Percentiles rank a stretch among this genome's conserved stretches.
phyloP scores from a whole-genome alignment of 2,113 vertebrate species.

The Myanophis thanlyinensis region DNA sequence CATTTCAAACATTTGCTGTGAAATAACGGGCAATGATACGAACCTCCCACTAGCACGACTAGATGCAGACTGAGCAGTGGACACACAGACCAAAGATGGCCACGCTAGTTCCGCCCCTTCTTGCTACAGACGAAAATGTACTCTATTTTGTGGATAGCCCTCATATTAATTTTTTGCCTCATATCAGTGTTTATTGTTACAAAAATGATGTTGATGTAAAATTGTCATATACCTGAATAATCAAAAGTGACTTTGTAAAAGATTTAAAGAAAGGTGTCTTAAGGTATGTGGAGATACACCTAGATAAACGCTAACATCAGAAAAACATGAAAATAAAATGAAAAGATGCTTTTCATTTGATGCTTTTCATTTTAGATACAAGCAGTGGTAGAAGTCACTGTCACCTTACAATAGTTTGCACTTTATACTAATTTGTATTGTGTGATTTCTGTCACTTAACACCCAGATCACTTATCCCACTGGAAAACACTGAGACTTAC shows the following conservation, averaged over 20 bases:
- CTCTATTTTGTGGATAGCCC: too few relatives aligned
- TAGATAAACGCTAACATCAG: not conserved
- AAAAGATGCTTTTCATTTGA: not conserved
- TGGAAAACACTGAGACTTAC: not conserved
- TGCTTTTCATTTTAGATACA: not conserved
- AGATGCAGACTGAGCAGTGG: too few relatives aligned
- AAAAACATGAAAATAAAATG: not conserved
- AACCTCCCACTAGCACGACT: too few relatives aligned
- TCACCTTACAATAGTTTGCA: not conserved
- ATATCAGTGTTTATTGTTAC: not conserved
- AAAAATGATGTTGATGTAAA: not conserved
- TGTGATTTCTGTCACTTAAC: not conserved
- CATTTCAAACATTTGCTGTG: too few relatives aligned
- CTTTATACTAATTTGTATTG: not conserved
- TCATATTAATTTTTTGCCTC: not conserved
- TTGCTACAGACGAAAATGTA: too few relatives aligned
- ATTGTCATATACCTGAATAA: not conserved
- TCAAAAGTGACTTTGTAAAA: slow-evolving; percentile 2
- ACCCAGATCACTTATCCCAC: not conserved
- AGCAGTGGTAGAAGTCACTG: not conserved
- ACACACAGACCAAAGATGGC: too few relatives aligned
- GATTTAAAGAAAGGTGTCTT: not conserved
- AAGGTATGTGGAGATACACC: not conserved
- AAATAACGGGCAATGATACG: too few relatives aligned
- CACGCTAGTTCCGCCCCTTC: too few relatives aligned